Evolutionary conservation across 30 jellyfish, hydroid and myxozoan species (phyloP).

Genomic region (Hydra vulgaris): DNA sequence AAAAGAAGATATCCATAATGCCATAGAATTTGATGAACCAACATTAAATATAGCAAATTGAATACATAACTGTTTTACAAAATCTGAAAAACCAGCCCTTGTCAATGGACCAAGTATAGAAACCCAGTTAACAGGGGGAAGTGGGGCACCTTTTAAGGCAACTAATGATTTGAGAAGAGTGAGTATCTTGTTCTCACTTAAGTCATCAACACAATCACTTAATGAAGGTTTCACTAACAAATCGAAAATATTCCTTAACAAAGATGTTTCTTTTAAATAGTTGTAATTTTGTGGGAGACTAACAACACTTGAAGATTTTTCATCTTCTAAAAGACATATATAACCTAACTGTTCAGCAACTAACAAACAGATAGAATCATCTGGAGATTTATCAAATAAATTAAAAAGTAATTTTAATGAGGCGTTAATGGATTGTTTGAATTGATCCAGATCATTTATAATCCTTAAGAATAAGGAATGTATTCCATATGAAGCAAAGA

Average conservation of each 20-base stretch:
- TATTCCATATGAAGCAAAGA: slow-evolving; percentile 14
- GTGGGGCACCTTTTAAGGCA: slow-evolving; percentile 1
- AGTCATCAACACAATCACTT: slow-evolving; percentile 12
- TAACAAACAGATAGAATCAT: slow-evolving; percentile 5
- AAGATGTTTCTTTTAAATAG: slow-evolving; percentile 40
- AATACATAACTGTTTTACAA: slow-evolving; percentile 27
- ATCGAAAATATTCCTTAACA: slow-evolving; percentile 24
- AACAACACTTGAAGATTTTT: background rate
- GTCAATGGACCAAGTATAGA: slow-evolving; percentile 34
- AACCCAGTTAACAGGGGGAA: slow-evolving; percentile 78
- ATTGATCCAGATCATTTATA: background rate
- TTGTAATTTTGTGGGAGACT: slow-evolving; percentile 35
- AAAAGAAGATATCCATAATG: slow-evolving; percentile 45
- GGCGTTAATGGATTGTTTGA: background rate
- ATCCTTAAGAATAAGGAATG: background rate
- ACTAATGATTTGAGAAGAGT: slow-evolving; percentile 9
- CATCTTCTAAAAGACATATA: background rate
- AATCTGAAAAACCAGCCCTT: slow-evolving; percentile 38
- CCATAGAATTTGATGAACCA: slow-evolving; percentile 23
- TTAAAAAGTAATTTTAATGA: background rate
- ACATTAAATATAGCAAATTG: slow-evolving; percentile 30
- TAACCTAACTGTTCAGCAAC: slow-evolving; percentile 22
- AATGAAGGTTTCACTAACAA: slow-evolving; percentile 31
- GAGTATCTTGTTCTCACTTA: background rate
- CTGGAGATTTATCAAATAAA: slow-evolving; percentile 3